Conservation (phyloP, 1,140 invertebrate species). For the Paracyclopina nana region DNA sequence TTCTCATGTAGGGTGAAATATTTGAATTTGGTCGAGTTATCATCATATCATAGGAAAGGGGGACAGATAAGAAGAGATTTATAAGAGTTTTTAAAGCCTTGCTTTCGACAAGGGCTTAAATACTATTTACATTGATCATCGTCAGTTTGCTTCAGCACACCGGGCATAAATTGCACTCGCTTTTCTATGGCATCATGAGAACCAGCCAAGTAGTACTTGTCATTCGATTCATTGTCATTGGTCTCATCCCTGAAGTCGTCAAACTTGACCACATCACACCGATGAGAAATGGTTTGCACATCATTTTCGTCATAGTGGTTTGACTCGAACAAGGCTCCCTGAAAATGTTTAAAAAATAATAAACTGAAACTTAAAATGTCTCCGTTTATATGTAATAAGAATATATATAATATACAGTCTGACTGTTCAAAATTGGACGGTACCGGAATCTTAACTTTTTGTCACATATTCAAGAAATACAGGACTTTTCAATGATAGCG, state of each 20-base stretch:
- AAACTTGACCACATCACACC: constrained; percentile 67
- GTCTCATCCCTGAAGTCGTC: constrained; percentile 42
- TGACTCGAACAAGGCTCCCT: constrained; percentile 82
- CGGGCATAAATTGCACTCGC: constrained; percentile 45
- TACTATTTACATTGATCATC: too few species aligned
- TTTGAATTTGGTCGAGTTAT: too few species aligned
- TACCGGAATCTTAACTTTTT: too few species aligned
- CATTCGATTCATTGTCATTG: constrained; percentile 41
- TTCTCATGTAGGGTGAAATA: too few species aligned
- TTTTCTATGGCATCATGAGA: constrained; percentile 62
- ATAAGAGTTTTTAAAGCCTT: too few species aligned
- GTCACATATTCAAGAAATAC: not conserved
- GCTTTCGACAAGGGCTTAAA: too few species aligned
- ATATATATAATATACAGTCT: too few species aligned
- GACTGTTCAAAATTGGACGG: too few species aligned
- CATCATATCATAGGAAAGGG: too few species aligned
- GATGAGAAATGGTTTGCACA: constrained; percentile 88
- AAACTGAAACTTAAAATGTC: too few species aligned
- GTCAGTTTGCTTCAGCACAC: constrained; percentile 21
- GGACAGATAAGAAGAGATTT: too few species aligned
- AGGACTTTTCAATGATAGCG: constrained; percentile 10
- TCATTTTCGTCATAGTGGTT: constrained; percentile 85
- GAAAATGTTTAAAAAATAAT: constrained; percentile 24
- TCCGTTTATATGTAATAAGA: too few species aligned
- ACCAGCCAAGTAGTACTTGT: constrained; percentile 78